Base-by-base conservation (phyloP, 2,113 vertebrate species). In the Opisthocomus hoazin region DNA sequence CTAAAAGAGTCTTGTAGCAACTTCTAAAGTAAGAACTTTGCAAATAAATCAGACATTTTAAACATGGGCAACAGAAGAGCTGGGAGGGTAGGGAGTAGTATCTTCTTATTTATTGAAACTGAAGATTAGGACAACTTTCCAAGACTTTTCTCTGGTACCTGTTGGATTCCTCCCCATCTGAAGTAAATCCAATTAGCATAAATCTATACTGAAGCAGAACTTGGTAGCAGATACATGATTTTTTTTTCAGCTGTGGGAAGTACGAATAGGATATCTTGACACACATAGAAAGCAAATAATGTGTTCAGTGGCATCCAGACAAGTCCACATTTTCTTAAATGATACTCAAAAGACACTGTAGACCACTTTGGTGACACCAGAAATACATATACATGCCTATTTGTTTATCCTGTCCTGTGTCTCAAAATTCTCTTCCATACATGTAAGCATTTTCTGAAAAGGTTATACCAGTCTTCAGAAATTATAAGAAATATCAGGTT, bases 11-110 rank as follows among this genome's bases (percentile, higher is more conserved):
- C 22, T 76, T 65, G 36, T 46, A 83, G 7, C 8, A 77, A 45
- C 3, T 29, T 58, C 18, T 48, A 37, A 90, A 77, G 4, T 8
- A 61, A 17, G 2, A 74, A n/a, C 6, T 57, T 69, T 73, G 18
- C 27, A 86, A 45, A 10, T 53, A 77, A 68, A 60, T 27, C 13
- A 32, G 12, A 43, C 4, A 61, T 70, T 93, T 86, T 61, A 69
- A 86, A 53, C 6, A 54, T 3, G 43, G 24, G 8, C 57, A 74
- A 69, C 11, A 37, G 20, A 43, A 34, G 7, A 74, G 7, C 7
- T n/a, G 8, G 19, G 21, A 5, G 8, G 2, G 3, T 13, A 21
- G 8, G 4, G 13, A 8, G 1, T 13, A 50, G 22, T 56, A 51
- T n/a, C 36, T 63, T 71, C 9, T 60, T 65, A 54, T 75, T 65